Evolutionary conservation across 2,797 vertebrate genomes (phyloP).

Genomic region (Eurystomus glaucurus): DNA sequence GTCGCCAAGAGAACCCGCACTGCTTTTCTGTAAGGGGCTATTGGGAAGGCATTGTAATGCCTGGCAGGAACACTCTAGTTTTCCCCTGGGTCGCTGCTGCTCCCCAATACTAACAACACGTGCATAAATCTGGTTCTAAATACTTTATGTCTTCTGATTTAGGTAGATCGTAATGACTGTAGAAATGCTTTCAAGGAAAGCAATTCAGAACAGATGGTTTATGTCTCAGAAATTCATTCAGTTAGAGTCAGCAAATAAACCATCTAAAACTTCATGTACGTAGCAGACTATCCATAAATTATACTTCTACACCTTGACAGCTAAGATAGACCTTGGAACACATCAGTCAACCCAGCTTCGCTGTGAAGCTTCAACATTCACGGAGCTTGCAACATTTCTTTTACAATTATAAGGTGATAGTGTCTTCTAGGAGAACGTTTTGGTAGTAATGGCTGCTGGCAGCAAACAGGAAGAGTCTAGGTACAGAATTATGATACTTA

Average conservation of each 20-base stretch:
- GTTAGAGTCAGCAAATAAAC: background rate
- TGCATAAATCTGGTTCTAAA: background rate
- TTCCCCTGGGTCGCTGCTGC: background rate
- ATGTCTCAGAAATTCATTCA: background rate
- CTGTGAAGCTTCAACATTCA: background rate
- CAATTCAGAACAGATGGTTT: background rate
- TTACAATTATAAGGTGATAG: background rate
- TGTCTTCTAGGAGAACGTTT: background rate
- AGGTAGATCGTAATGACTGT: background rate
- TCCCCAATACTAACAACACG: background rate
- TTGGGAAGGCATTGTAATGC: background rate
- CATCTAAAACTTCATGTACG: background rate
- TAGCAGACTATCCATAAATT: background rate
- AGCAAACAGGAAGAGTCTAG: background rate
- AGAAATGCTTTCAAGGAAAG: background rate
- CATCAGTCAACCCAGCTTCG: background rate
- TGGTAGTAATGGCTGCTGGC: background rate
- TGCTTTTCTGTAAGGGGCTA: background rate
- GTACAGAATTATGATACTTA: background rate
- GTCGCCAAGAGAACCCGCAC: accelerated
- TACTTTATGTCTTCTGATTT: background rate
- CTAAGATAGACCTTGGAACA: background rate
- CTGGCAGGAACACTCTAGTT: accelerated
- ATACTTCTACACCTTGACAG: background rate
- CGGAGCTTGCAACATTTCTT: background rate